These are phyloP conservation scores for Zaprionus inermis DNA, from an alignment of 1,140 invertebrate genomes.

Conservation along the genomic window DNA sequence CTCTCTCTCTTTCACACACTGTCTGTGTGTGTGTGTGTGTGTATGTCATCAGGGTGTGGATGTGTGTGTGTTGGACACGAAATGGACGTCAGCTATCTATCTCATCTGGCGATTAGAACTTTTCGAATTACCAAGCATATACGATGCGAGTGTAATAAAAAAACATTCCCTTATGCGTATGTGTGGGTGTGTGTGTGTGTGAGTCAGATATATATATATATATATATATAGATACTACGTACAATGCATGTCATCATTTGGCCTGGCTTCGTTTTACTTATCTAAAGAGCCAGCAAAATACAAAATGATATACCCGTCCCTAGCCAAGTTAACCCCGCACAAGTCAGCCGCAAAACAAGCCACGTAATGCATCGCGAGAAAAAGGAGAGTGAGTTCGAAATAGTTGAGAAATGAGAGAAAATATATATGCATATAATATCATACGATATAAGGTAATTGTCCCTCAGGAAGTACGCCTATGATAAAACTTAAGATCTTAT, in stretches of 20 bases:
- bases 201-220: neutral
- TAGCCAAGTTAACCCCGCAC: neutral
- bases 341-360: neutral
- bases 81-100: constrained; percentile 41
- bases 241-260: constrained; percentile 36
- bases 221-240: neutral
- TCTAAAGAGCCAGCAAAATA: constrained; percentile 33
- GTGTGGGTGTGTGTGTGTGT: neutral
- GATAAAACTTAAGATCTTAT: too few species aligned
- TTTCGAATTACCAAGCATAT: constrained; percentile 32
- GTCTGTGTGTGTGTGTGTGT: too few species aligned
- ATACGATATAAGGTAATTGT: too few species aligned
- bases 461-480: too few species aligned
- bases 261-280: constrained; percentile 31
- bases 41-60: too few species aligned
- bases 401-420: too few species aligned
- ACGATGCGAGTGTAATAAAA: constrained; percentile 11
- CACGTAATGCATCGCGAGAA: neutral
- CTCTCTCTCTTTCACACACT: neutral
- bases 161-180: neutral
- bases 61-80: neutral
- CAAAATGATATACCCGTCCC: neutral
- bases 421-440: too few species aligned
- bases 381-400: neutral
- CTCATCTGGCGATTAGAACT: constrained; percentile 48